Evolutionary conservation across 2,113 vertebrate genomes (phyloP).

Genomic region (Diadophis punctatus): DNA sequence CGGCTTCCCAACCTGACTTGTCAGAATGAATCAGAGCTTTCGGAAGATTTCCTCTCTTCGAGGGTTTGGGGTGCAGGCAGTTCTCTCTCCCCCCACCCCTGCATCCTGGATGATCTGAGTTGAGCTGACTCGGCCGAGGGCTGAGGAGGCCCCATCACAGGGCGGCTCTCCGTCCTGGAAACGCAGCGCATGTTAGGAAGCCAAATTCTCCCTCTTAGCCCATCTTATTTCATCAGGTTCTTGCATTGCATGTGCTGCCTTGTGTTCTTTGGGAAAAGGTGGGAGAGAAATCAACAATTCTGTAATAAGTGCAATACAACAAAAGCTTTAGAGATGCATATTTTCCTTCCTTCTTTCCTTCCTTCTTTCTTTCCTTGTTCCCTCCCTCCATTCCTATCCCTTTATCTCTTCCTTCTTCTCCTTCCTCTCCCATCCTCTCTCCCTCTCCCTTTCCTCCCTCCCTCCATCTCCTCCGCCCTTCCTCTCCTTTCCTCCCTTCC

Average conservation of each 20-base stretch:
- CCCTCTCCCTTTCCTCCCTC: too few relatives aligned
- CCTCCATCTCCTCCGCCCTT: too few relatives aligned
- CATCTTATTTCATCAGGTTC: neutral
- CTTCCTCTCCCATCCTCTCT: too few relatives aligned
- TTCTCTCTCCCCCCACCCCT: neutral
- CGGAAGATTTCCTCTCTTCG: neutral
- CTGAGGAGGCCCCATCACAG: neutral
- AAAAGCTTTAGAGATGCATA: too few relatives aligned
- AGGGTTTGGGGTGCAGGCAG: neutral
- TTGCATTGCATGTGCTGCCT: neutral
- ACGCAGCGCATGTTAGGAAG: neutral
- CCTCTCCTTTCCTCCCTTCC: too few relatives aligned
- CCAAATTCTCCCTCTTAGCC: neutral
- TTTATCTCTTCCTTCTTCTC: too few relatives aligned
- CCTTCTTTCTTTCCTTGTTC: too few relatives aligned
- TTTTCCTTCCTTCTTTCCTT: too few relatives aligned
- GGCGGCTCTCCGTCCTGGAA: neutral
- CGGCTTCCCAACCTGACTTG: neutral
- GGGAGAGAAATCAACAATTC: neutral
- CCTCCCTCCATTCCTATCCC: too few relatives aligned
- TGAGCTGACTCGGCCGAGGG: neutral
- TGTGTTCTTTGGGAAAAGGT: neutral
- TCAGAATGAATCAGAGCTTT: neutral
- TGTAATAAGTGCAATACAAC: neutral
- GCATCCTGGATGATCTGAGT: neutral